phyloP scores from a whole-genome alignment of 2,888 invertebrate species.

The Blastobasis lacticolella region DNA sequence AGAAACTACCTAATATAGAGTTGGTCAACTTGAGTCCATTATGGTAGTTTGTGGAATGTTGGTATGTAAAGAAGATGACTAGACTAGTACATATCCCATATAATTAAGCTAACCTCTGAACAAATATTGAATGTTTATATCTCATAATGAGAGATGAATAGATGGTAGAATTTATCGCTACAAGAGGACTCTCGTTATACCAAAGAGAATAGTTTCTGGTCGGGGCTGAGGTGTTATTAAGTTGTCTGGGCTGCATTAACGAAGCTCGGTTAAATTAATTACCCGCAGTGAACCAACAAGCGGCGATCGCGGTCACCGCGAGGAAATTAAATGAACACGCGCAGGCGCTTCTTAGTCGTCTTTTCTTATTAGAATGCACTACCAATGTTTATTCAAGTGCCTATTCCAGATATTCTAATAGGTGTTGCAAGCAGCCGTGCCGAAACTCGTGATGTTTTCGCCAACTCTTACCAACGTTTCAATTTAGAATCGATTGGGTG shows the following conservation, averaged over 20 bases:
- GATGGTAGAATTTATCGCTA: conserved; percentile 8
- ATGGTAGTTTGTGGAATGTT: no score
- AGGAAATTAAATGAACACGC: conserved; percentile 55
- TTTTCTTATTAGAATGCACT: conserved; percentile 29
- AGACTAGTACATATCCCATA: no score
- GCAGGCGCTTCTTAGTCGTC: conserved; percentile 30
- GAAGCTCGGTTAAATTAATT: conserved; percentile 57
- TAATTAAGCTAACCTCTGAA: no score
- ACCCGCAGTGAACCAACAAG: conserved; percentile 54
- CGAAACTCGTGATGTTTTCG: conserved; percentile 3
- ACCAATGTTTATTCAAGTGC: neutral
- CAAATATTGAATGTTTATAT: no score
- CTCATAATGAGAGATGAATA: no score
- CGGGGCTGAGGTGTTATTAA: conserved; percentile 33
- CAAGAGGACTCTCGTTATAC: conserved; percentile 17
- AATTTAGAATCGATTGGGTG: neutral
- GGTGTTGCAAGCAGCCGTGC: neutral
- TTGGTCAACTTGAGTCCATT: no score
- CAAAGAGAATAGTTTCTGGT: conserved; percentile 19
- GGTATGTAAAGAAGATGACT: no score
- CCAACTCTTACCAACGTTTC: neutral
- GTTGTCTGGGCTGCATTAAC: conserved; percentile 36
- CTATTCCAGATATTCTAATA: no score
- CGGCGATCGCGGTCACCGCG: conserved; percentile 47
- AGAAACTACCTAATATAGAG: no score